A percentile compares a stretch with the other conserved stretches of the same genome.
phyloP scores from a whole-genome alignment of 2,888 invertebrate species.

The Cremastinae sp. region DNA sequence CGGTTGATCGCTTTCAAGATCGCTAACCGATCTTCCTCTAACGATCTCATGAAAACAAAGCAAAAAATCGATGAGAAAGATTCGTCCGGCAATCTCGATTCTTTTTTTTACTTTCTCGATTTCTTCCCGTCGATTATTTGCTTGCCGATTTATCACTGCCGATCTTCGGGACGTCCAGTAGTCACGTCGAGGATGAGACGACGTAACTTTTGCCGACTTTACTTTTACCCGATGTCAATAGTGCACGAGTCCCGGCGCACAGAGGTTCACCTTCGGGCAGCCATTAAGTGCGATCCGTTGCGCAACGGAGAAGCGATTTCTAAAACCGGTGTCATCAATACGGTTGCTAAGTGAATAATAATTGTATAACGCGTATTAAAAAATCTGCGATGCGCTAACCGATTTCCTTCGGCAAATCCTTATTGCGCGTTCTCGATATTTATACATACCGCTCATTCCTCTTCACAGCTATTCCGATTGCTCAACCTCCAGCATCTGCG shows the following conservation, averaged over 20 bases:
- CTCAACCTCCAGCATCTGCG: not conserved
- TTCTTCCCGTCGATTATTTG: not conserved
- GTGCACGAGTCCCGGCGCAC: conserved; percentile 53
- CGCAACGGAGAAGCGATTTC: conserved; percentile 55
- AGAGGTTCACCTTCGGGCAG: conserved; percentile 59
- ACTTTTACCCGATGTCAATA: conserved; percentile 58
- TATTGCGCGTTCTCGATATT: not conserved
- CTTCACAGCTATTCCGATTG: conserved; percentile 18
- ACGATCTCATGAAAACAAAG: conserved; percentile 11
- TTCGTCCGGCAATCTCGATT: not conserved
- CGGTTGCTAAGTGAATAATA: conserved; percentile 60
- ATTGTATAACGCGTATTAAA: conserved; percentile 55
- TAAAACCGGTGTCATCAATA: conserved; percentile 62
- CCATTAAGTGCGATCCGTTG: conserved; percentile 36
- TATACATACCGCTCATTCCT: no score
- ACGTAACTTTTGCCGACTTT: conserved; percentile 5
- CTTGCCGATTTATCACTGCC: not conserved
- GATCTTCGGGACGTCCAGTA: conserved; percentile 1
- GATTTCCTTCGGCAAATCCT: conserved; percentile 37
- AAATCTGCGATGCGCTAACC: conserved; percentile 47
- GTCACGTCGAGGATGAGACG: not conserved
- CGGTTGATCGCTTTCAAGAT: conserved; percentile 29
- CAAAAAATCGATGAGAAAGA: not conserved
- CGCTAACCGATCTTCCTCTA: conserved; percentile 31
- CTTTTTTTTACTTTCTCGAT: not conserved